A percentile compares a stretch with the other conserved stretches of the same genome.
These are phyloP conservation scores for Cheilinus undulatus DNA, from an alignment of 2,113 vertebrate species.

Conservation along the genomic window DNA sequence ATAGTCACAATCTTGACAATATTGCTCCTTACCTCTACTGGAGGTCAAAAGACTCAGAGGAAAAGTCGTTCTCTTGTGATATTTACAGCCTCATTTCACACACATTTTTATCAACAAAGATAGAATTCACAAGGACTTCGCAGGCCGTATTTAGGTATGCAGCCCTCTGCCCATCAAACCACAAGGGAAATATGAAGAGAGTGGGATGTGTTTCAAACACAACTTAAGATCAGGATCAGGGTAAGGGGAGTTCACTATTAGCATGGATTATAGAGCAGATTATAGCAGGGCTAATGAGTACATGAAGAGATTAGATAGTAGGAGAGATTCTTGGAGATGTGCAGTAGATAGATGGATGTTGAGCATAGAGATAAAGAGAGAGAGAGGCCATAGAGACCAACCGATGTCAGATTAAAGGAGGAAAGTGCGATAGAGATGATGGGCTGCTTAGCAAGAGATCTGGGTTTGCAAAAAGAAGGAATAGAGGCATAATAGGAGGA, in stretches of 20 bases:
- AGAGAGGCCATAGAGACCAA: slow-evolving; percentile 33
- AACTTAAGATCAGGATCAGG: slow-evolving; percentile 34
- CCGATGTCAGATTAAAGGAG: slow-evolving; percentile 40
- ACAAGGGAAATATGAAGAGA: too few species aligned
- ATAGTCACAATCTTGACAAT: too few species aligned
- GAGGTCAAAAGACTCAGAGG: too few species aligned
- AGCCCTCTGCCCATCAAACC: slow-evolving; percentile 42
- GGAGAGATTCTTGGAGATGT: slow-evolving; percentile 34
- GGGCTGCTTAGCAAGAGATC: too few species aligned
- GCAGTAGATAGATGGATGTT: slow-evolving; percentile 35
- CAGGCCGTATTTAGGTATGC: slow-evolving; percentile 40
- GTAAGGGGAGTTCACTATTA: slow-evolving; percentile 57
- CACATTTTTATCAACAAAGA: neutral
- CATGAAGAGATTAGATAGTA: slow-evolving; percentile 68
- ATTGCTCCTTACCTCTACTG: too few species aligned
- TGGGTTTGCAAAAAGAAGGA: slow-evolving; percentile 18
- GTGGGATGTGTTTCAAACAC: too few species aligned
- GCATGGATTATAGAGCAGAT: slow-evolving; percentile 72
- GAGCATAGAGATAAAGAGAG: slow-evolving; percentile 1
- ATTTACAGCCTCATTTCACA: too few species aligned
- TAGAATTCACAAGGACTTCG: neutral
- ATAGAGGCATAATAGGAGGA: slow-evolving; percentile 3
- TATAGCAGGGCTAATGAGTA: slow-evolving; percentile 63
- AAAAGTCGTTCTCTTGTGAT: too few species aligned
- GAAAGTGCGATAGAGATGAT: slow-evolving; percentile 19